These are phyloP conservation scores for Poeciliopsis occidentalis DNA, from an alignment of 2,113 vertebrate species.

Conservation along the genomic window DNA sequence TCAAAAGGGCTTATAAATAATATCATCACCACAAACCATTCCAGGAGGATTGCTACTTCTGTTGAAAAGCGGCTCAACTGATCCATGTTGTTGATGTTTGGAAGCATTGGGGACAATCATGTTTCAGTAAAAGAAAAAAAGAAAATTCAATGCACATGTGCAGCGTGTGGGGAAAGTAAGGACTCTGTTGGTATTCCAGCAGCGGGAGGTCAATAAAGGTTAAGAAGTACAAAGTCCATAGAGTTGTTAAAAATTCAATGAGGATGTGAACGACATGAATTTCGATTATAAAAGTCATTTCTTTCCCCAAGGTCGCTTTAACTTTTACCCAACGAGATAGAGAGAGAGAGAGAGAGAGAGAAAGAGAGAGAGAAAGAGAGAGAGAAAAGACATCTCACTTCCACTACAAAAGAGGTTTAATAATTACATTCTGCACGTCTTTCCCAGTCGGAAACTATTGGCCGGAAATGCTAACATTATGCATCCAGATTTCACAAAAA, in stretches of 20 bases:
- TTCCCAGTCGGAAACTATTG: not conserved
- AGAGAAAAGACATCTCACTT: not conserved
- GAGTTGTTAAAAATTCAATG: not conserved
- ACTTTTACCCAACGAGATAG: not conserved
- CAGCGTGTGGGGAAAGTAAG: not conserved
- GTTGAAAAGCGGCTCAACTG: too few species aligned
- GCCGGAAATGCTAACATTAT: not conserved
- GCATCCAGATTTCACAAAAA: not conserved
- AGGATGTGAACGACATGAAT: not conserved
- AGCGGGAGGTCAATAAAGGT: not conserved
- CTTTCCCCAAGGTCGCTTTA: not conserved
- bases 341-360: too few species aligned
- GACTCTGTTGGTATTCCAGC: not conserved
- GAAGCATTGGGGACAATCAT: too few species aligned
- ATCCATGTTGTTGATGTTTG: too few species aligned
- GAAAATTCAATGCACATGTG: not conserved
- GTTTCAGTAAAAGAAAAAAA: too few species aligned
- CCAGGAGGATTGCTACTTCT: too few species aligned
- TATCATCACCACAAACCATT: too few species aligned
- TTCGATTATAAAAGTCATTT: not conserved
- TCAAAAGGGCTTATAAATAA: too few species aligned
- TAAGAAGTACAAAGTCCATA: not conserved
- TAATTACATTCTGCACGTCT: not conserved
- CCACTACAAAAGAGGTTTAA: not conserved
- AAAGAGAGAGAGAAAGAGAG: not conserved